A percentile compares a stretch with the other conserved stretches of the same genome.
phyloP scores from a whole-genome alignment of 2,888 invertebrate genomes.

The Neelides folsomi region DNA sequence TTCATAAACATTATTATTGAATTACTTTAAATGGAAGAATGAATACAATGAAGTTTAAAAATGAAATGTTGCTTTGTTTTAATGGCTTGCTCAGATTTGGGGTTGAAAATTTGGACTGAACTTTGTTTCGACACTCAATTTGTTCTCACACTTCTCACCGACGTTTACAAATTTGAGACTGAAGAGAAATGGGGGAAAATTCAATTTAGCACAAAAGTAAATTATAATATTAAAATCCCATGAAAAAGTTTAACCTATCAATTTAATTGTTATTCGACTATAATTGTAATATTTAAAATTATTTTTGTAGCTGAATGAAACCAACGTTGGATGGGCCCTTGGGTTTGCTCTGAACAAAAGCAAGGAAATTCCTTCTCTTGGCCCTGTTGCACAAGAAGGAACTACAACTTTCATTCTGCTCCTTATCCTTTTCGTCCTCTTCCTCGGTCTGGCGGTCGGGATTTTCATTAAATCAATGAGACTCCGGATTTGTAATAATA shows the following conservation, averaged over 20 bases:
- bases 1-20: too few species aligned
- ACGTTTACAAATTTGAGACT: constrained; percentile 38
- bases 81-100: too few species aligned
- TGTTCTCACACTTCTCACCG: constrained; percentile 35
- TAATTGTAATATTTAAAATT: background rate
- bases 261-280: too few species aligned
- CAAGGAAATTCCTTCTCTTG: constrained; percentile 36
- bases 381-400: constrained; percentile 20
- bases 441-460: constrained; percentile 25
- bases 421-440: constrained; percentile 26
- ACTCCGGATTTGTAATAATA: constrained; percentile 14
- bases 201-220: constrained; percentile 37
- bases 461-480: constrained; percentile 29
- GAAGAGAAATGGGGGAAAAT: constrained; percentile 36
- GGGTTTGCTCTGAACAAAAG: constrained; percentile 42
- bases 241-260: too few species aligned
- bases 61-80: too few species aligned
- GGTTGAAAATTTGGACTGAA: too few species aligned
- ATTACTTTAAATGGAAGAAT: too few species aligned
- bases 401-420: constrained; percentile 27
- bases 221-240: too few species aligned
- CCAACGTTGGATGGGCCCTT: constrained; percentile 41
- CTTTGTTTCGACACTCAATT: constrained; percentile 36
- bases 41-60: too few species aligned
- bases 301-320: constrained; percentile 35